Percentiles rank a stretch among this genome's conserved stretches.
These are phyloP conservation scores for Chascanopsetta lugubris DNA, from an alignment of 2,113 vertebrate genomes.

Conservation along the genomic window DNA sequence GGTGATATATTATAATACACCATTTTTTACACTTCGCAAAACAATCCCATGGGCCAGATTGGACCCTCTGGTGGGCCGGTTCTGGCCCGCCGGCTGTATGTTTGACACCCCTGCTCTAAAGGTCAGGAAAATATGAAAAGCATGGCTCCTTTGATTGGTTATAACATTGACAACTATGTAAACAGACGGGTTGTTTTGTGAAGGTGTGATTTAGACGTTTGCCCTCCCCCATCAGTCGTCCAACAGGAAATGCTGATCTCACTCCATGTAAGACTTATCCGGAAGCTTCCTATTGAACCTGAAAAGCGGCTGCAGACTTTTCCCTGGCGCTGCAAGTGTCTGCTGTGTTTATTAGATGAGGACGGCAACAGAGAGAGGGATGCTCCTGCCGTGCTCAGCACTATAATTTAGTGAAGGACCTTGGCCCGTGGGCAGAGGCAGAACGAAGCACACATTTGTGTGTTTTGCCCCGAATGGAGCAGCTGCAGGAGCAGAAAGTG, in stretches of 20 bases:
- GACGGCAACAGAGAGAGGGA: slow-evolving; percentile 21
- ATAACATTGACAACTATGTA: background rate
- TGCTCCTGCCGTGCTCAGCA: slow-evolving; percentile 40
- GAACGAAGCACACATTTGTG: slow-evolving; percentile 41
- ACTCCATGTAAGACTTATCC: slow-evolving; percentile 43
- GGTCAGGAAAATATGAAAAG: too few species aligned
- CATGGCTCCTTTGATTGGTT: background rate
- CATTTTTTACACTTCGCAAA: too few species aligned
- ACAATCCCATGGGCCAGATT: too few species aligned
- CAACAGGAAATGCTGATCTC: slow-evolving; percentile 53
- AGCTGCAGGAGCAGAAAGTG: slow-evolving; percentile 57
- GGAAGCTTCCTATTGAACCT: slow-evolving; percentile 62
- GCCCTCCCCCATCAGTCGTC: slow-evolving; percentile 24
- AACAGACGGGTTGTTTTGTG: background rate
- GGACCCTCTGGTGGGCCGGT: too few species aligned
- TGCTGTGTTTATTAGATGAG: slow-evolving; percentile 66
- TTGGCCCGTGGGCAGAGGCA: slow-evolving; percentile 48
- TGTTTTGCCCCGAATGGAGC: slow-evolving; percentile 41
- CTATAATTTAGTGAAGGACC: slow-evolving; percentile 70
- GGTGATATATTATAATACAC: too few species aligned
- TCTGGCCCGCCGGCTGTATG: too few species aligned
- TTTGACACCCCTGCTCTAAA: too few species aligned
- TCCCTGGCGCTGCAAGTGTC: slow-evolving; percentile 37
- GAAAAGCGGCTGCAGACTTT: slow-evolving; percentile 60
- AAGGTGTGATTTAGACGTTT: slow-evolving; percentile 1